phyloP scores from a whole-genome alignment of 2,888 invertebrate species.

The Plebejus melissa region DNA sequence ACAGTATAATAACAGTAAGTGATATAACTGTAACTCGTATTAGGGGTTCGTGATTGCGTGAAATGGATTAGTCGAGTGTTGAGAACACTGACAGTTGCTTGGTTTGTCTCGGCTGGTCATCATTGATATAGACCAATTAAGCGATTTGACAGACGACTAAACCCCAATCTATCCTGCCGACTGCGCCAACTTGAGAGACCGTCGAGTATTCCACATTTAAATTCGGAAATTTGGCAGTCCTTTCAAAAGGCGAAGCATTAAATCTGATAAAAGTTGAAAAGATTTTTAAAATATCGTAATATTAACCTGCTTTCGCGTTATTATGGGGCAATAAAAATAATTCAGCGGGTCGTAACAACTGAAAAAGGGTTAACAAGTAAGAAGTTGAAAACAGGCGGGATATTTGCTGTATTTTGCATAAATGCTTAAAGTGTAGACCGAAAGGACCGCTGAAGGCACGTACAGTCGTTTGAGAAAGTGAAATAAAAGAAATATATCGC shows the following conservation, averaged over 20 bases:
- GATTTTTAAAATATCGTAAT: slow-evolving; percentile 15
- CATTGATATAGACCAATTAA: slow-evolving; percentile 14
- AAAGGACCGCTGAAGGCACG: slow-evolving; percentile 51
- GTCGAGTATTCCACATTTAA: neutral
- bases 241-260: slow-evolving; percentile 9
- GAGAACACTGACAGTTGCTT: slow-evolving; percentile 15
- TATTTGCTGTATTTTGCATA: slow-evolving; percentile 61
- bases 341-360: slow-evolving; percentile 35
- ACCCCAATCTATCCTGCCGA: neutral
- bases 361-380: slow-evolving; percentile 46
- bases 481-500: slow-evolving; percentile 50
- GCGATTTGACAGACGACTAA: slow-evolving; percentile 13
- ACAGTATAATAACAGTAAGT: no score
- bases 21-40: neutral
- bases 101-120: slow-evolving; percentile 22
- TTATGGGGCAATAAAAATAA: slow-evolving; percentile 29
- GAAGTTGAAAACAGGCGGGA: slow-evolving; percentile 48
- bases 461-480: slow-evolving; percentile 51
- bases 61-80: slow-evolving; percentile 19
- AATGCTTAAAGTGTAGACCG: slow-evolving; percentile 54
- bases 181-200: neutral
- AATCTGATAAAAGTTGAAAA: slow-evolving; percentile 4
- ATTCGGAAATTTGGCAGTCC: neutral
- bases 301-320: slow-evolving; percentile 21
- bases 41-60: neutral